Evolutionary conservation across 1,140 invertebrate genomes (phyloP), one percentile per base, ranked within the genome.

Genomic region (Bursaphelenchus mucronatus): DNA sequence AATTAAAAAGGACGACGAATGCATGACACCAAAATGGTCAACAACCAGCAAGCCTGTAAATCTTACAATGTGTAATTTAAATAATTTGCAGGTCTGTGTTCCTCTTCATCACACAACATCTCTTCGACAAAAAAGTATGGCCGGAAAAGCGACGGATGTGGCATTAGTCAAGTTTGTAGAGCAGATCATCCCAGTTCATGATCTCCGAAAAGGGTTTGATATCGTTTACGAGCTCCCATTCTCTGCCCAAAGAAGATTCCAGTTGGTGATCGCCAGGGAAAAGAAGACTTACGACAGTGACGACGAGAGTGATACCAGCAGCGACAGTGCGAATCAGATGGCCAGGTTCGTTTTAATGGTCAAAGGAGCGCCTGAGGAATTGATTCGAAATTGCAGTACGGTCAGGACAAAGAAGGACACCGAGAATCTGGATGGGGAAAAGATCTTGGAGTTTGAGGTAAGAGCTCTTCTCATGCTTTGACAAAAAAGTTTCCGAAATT

Each of bases 211-310:
- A 15, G 49, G 47, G 13, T 70, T 57, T 49, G 70, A 73, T 66
- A 52, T 70, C 11, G 69, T 66, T 0, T 73, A 75, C 61, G 68
- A 70, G 51, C 49, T 73, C n/a, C 68, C 68, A 9, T 70, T 70
- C 45, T 67, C 61, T 8, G 44, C 61, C 2, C 43, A 70, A 21
- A 44, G 64, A 7, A 11, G 68, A 13, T 73, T 70, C 40, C 68
- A 70, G 41, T 47, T 70, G n/a, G 63, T 72, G 8, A 70, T 70
- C 44, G 69, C 61, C 13, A 21, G 19, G 13, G 54, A 68, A 40
- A 21, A 15, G 8, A 30, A 52, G 19, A 69, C 10, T 19, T 30
- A 30, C 30, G 62, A 55, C 30, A 17, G 21, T 4, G 15, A 9
- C 13, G 41, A 54, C 3, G 62, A 66, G 15, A 47, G 40, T 17